Evolutionary conservation across 2,888 invertebrate species (phyloP).

Genomic region (Antheraea assamensis): DNA sequence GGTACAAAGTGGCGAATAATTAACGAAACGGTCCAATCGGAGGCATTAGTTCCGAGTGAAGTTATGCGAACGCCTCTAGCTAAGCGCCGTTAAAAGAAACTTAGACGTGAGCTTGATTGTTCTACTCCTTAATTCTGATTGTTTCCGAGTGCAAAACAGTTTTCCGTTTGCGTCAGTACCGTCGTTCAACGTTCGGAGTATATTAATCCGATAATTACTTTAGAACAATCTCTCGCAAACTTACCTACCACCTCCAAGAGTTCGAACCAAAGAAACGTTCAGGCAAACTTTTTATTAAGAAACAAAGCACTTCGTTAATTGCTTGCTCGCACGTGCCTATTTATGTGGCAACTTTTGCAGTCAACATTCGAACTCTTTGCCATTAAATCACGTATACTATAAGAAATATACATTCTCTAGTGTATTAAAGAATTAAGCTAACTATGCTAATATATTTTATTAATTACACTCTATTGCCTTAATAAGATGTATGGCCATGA

Average conservation of each 20-base stretch:
- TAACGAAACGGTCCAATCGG: conserved; percentile 81
- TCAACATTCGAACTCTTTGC: conserved; percentile 7
- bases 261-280: conserved; percentile 57
- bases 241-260: conserved; percentile 55
- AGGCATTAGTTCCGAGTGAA: conserved; percentile 77
- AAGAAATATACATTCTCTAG: conserved; percentile 14
- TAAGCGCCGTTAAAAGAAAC: conserved; percentile 82
- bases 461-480: background rate
- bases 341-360: conserved; percentile 27
- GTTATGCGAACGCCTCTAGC: conserved; percentile 70
- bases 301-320: conserved; percentile 67
- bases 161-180: conserved; percentile 66
- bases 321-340: conserved; percentile 54
- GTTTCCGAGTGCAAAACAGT: conserved; percentile 74
- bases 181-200: conserved; percentile 64
- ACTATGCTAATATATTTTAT: background rate
- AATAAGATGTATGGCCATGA: no score
- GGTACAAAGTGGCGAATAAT: conserved; percentile 82
- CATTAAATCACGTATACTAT: conserved; percentile 15
- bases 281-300: conserved; percentile 66
- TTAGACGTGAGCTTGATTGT: conserved; percentile 77
- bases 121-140: conserved; percentile 78
- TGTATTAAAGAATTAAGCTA: background rate
- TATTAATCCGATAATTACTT: conserved; percentile 81
- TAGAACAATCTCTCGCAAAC: conserved; percentile 75